phyloP scores from a whole-genome alignment of 1,140 invertebrate genomes.

The Anastrepha ludens region DNA sequence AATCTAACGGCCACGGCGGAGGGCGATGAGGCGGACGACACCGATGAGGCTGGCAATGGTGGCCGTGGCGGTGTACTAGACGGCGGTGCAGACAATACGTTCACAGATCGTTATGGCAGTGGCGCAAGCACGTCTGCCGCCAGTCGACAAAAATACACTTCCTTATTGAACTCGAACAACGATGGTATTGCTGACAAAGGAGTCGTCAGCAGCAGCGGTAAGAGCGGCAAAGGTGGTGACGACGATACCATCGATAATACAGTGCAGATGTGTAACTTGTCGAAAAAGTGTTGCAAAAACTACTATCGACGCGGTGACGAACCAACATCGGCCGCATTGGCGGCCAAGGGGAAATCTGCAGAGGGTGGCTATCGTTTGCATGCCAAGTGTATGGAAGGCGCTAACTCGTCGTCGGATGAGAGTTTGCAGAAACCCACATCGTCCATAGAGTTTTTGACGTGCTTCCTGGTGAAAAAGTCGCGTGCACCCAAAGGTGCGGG shows the following conservation, averaged over 20 bases:
- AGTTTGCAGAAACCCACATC: slow-evolving; percentile 70
- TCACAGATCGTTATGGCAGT: slow-evolving; percentile 4
- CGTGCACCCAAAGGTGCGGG: slow-evolving; percentile 62
- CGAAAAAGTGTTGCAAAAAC: slow-evolving; percentile 72
- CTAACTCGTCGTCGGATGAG: slow-evolving; percentile 69
- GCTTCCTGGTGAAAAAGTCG: slow-evolving; percentile 70
- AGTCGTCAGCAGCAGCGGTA: slow-evolving; percentile 66
- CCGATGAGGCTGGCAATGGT: slow-evolving; percentile 54
- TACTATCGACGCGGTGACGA: slow-evolving; percentile 68
- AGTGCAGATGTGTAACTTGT: slow-evolving; percentile 71
- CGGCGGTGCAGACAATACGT: not conserved
- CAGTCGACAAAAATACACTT: slow-evolving; percentile 53
- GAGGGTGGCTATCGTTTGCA: slow-evolving; percentile 56
- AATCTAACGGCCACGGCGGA: slow-evolving; percentile 63
- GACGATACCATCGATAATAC: slow-evolving; percentile 69
- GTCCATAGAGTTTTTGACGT: slow-evolving; percentile 72
- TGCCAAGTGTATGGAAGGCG: slow-evolving; percentile 56
- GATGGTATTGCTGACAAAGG: not conserved
- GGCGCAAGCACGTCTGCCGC: slow-evolving; percentile 33
- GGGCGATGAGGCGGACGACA: slow-evolving; percentile 57
- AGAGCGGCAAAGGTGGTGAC: slow-evolving; percentile 39
- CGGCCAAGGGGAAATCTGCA: slow-evolving; percentile 39
- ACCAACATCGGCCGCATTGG: not conserved
- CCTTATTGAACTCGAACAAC: slow-evolving; percentile 55
- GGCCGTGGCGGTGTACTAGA: not conserved